phyloP scores from a whole-genome alignment of 2,888 invertebrate species.

The Callyntrura sp. region DNA sequence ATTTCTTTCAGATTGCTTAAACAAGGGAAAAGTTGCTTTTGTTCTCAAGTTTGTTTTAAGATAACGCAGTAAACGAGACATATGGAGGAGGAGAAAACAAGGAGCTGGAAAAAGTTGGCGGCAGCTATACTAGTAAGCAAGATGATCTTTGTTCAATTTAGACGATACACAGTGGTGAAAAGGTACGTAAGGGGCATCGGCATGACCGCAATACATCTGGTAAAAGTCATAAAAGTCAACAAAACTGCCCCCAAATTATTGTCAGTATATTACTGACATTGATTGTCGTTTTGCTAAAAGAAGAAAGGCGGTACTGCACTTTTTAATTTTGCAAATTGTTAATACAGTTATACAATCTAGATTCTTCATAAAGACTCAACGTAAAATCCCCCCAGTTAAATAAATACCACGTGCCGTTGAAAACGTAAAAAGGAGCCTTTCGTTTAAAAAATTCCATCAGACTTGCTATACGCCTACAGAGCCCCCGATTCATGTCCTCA shows the following conservation, averaged over 20 bases:
- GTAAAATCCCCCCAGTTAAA: too few relatives aligned
- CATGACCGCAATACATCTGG: too few relatives aligned
- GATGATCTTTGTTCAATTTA: too few relatives aligned
- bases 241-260: background rate
- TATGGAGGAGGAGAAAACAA: background rate
- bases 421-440: background rate
- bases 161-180: too few relatives aligned
- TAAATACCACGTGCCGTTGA: too few relatives aligned
- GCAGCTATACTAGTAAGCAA: conserved; percentile 15
- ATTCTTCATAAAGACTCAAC: too few relatives aligned
- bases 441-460: background rate
- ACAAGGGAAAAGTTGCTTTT: conserved; percentile 38
- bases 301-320: background rate
- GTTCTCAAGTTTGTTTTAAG: conserved; percentile 27
- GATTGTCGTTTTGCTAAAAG: background rate
- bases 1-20: conserved; percentile 32
- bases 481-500: too few relatives aligned
- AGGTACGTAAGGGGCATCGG: background rate
- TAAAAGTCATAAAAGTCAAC: conserved; percentile 23
- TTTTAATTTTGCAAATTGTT: too few relatives aligned
- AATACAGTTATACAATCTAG: too few relatives aligned
- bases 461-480: too few relatives aligned
- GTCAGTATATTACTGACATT: background rate
- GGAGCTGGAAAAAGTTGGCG: conserved; percentile 37
- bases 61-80: conserved; percentile 50